Percentiles rank a stretch among this genome's conserved stretches.
Conservation (phyloP, 2,113 vertebrate genomes). For the Paramisgurnus dabryanus region DNA sequence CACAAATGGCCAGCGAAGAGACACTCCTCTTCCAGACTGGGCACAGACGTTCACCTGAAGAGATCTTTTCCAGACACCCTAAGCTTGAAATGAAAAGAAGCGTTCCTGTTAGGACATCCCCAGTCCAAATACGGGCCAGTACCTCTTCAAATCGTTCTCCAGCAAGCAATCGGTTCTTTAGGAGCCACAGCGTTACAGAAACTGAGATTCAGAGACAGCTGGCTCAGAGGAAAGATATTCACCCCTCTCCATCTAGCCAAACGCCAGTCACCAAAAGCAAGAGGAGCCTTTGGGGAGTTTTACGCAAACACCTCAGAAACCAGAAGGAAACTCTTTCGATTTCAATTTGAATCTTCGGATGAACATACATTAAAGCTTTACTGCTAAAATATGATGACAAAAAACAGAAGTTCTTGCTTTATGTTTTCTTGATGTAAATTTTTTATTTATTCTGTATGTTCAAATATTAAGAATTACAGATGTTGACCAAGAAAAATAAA, state of each 20-base stretch:
- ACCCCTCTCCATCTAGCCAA: constrained; percentile 31
- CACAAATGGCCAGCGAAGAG: constrained; percentile 77
- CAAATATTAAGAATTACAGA: neutral
- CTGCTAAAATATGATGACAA: neutral
- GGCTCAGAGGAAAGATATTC: constrained; percentile 8
- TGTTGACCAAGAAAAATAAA: neutral
- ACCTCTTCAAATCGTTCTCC: constrained; percentile 34
- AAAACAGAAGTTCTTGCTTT: neutral
- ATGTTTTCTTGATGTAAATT: neutral
- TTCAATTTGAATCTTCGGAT: constrained; percentile 3
- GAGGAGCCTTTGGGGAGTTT: constrained; percentile 59
- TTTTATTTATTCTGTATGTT: neutral
- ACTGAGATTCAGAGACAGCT: constrained; percentile 31
- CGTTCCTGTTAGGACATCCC: constrained; percentile 35
- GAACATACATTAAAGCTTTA: neutral
- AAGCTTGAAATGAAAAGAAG: constrained; percentile 18
- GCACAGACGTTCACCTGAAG: constrained; percentile 49
- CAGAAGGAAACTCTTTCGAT: constrained; percentile 28
- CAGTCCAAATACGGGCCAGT: neutral
- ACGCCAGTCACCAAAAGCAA: constrained; percentile 56
- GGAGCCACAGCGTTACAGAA: constrained; percentile 28
- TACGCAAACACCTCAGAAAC: constrained; percentile 64
- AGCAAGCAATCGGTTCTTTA: constrained; percentile 36
- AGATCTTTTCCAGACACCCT: neutral
- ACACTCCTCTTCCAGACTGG: constrained; percentile 69